phyloP scores from a whole-genome alignment of 2,113 vertebrate species.

The Athene noctua region DNA sequence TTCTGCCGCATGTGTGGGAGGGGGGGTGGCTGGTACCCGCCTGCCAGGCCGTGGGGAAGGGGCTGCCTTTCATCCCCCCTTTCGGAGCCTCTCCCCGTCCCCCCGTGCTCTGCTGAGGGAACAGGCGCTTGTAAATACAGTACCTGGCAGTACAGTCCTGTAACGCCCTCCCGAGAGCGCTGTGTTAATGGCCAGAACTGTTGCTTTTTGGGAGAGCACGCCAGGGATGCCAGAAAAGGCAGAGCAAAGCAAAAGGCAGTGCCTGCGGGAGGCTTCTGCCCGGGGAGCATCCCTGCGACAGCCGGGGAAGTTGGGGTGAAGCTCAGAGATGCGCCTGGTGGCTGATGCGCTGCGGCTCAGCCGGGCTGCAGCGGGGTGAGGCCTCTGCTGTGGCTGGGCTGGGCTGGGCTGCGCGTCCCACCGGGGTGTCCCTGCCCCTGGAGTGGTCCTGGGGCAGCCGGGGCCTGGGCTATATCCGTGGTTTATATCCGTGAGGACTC shows the following conservation, averaged over 20 bases:
- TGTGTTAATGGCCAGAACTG: not conserved
- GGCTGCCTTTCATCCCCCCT: not conserved
- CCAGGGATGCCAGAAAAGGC: not conserved
- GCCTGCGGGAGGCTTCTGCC: not conserved
- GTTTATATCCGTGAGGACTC: not conserved
- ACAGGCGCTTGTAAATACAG: fast-evolving
- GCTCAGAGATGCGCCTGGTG: fast-evolving
- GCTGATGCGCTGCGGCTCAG: not conserved
- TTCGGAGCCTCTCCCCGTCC: fast-evolving
- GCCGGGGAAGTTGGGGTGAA: not conserved
- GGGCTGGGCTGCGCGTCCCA: not conserved
- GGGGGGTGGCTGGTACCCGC: not conserved
- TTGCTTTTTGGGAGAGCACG: not conserved
- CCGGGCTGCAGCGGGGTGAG: not conserved
- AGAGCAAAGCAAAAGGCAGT: not conserved
- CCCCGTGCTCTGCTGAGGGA: not conserved
- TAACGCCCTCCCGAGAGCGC: not conserved
- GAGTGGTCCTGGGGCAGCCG: not conserved
- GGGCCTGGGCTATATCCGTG: not conserved
- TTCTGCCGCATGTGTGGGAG: fast-evolving
- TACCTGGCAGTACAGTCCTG: fast-evolving
- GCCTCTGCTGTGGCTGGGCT: no score
- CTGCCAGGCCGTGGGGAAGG: not conserved
- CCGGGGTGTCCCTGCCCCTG: not conserved
- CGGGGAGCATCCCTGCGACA: not conserved